Evolutionary conservation across 35 echinoderm and acorn worm genomes (phyloP).

Genomic region (Stichopus chloronotus): DNA sequence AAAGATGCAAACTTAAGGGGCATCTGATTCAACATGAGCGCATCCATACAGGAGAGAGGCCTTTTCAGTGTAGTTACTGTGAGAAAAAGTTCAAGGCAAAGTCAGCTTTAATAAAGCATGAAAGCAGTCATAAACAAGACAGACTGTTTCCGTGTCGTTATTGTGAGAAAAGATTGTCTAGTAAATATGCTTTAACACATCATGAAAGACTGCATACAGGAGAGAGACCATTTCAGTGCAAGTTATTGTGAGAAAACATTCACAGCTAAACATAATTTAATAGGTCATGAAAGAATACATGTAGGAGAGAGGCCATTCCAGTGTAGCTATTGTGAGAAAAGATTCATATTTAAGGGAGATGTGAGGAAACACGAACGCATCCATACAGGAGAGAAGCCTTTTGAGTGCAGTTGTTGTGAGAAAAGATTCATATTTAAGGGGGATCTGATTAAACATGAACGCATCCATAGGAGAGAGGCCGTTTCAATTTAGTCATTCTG

Average conservation of each 20-base stretch:
- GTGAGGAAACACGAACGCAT: not conserved
- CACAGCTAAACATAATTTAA: not conserved
- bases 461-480: slow-evolving; percentile 78
- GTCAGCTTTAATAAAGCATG: not conserved
- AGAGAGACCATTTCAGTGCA: slow-evolving; percentile 3
- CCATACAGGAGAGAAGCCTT: not conserved
- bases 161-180: not conserved
- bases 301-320: not conserved
- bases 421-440: not conserved
- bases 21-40: too few relatives aligned
- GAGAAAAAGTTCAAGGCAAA: not conserved
- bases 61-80: not conserved
- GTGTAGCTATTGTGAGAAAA: not conserved
- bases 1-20: not conserved
- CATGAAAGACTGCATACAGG: slow-evolving; percentile 24
- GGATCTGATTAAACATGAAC: slow-evolving; percentile 12
- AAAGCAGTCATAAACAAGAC: not conserved
- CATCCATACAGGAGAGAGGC: too few relatives aligned
- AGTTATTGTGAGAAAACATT: slow-evolving; percentile 13
- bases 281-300: not conserved
- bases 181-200: not conserved
- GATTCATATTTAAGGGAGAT: not conserved
- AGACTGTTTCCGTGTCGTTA: slow-evolving; percentile 20
- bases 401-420: not conserved
- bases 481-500: not conserved